Percentiles rank a stretch among this genome's conserved stretches.
Evolutionary conservation across 2,113 vertebrate species (phyloP).

Genomic region (Ariopsis seemanni): DNA sequence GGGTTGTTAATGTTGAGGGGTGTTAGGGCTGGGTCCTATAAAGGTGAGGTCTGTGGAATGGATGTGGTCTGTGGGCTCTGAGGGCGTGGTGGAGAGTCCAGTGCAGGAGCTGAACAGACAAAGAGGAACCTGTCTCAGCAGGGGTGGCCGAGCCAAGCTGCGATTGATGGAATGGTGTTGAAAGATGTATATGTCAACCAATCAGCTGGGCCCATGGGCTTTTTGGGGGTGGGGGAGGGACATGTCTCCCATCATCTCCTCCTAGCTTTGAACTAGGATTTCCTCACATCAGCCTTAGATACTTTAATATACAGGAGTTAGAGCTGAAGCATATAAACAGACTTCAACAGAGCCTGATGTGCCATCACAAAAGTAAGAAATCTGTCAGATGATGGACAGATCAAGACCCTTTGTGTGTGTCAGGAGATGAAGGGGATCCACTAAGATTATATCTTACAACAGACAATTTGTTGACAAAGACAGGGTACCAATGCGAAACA

Average conservation of each 20-base stretch:
- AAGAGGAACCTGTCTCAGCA: slow-evolving; percentile 67
- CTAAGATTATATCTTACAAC: slow-evolving; percentile 42
- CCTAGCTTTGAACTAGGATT: slow-evolving; percentile 36
- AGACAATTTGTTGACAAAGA: background rate
- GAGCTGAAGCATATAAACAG: slow-evolving; percentile 47
- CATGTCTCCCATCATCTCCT: slow-evolving; percentile 55
- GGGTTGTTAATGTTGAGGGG: background rate
- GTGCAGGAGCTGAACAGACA: slow-evolving; percentile 56
- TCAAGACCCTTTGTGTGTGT: background rate
- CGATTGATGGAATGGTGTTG: slow-evolving; percentile 76
- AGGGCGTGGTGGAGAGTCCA: slow-evolving; percentile 33
- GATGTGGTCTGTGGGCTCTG: slow-evolving; percentile 51
- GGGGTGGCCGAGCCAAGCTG: slow-evolving; percentile 59
- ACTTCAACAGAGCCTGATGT: slow-evolving; percentile 40
- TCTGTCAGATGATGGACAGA: slow-evolving; percentile 28
- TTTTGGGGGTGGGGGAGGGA: slow-evolving; percentile 52
- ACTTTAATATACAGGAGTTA: slow-evolving; percentile 61
- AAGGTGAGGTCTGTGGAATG: slow-evolving; percentile 60
- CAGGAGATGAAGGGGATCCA: slow-evolving; percentile 51
- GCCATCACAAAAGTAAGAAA: background rate
- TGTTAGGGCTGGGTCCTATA: slow-evolving; percentile 50
- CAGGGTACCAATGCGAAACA: background rate
- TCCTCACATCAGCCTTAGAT: slow-evolving; percentile 47
- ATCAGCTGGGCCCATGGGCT: slow-evolving; percentile 71
- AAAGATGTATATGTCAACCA: slow-evolving; percentile 71